Evolutionary conservation across 1,140 invertebrate species (phyloP).

Genomic region (Drosophila ohnishii): DNA sequence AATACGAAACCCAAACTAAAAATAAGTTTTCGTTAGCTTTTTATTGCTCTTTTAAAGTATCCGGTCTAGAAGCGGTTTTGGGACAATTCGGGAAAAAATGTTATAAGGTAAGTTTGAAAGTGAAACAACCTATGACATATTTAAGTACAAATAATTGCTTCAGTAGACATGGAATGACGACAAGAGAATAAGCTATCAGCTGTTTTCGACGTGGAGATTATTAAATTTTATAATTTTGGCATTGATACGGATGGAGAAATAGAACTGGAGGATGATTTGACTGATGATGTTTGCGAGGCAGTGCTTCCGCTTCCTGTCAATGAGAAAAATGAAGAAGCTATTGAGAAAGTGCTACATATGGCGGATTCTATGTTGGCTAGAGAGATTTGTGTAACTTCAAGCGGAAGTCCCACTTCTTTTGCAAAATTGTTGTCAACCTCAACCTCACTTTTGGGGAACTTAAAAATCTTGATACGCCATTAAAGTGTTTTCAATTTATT

Average conservation of each 20-base stretch:
- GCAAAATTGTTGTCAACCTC: constrained; percentile 18
- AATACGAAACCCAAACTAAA: constrained; percentile 12
- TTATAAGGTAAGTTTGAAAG: constrained; percentile 4
- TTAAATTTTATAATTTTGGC: constrained; percentile 9
- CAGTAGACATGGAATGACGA: constrained; percentile 8
- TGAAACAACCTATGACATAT: constrained; percentile 2
- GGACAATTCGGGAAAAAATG: constrained; percentile 12
- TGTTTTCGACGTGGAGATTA: constrained; percentile 13
- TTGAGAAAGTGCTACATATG: too few species aligned
- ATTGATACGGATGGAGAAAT: constrained; percentile 10
- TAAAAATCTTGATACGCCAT: constrained; percentile 8
- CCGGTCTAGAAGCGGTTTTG: constrained; percentile 16
- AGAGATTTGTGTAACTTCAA: constrained; percentile 15
- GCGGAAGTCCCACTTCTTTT: constrained; percentile 16
- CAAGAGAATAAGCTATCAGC: constrained; percentile 18
- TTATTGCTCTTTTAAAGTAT: constrained; percentile 7
- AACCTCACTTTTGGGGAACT: constrained; percentile 8
- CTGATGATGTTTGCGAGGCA: constrained; percentile 5
- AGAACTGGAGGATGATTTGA: constrained; percentile 8
- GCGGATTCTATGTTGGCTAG: too few species aligned
- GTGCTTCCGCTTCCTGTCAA: constrained; percentile 40
- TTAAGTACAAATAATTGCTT: constrained; percentile 10
- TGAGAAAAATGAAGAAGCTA: not conserved
- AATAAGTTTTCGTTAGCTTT: constrained; percentile 14
- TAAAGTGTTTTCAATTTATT: not conserved